phyloP scores from a whole-genome alignment of 2,797 vertebrate species.

The Pristis pectinata region DNA sequence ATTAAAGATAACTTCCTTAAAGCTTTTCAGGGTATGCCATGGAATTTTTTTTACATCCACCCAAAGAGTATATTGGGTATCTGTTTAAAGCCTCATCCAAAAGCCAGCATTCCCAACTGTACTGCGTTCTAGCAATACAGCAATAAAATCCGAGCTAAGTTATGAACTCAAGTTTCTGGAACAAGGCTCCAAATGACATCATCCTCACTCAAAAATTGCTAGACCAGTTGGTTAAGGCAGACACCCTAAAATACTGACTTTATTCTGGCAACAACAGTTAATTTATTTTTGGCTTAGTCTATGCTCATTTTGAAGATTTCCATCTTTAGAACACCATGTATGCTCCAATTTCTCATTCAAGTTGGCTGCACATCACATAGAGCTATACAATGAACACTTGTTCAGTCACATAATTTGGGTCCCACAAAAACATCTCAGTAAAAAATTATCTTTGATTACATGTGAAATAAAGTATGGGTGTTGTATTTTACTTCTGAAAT shows the following conservation, averaged over 20 bases:
- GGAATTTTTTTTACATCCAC: neutral
- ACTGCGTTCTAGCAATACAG: neutral
- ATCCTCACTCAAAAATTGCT: neutral
- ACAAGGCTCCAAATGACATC: neutral
- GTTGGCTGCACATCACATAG: neutral
- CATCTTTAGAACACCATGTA: neutral
- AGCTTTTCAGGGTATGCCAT: too few relatives aligned
- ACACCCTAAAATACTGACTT: neutral
- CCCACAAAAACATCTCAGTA: neutral
- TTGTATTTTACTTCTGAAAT: too few relatives aligned
- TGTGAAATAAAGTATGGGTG: too few relatives aligned
- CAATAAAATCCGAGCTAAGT: neutral
- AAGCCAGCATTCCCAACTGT: neutral
- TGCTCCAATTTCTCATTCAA: neutral
- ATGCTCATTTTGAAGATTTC: neutral
- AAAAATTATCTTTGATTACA: too few relatives aligned
- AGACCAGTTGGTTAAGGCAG: neutral
- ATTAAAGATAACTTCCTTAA: too few relatives aligned
- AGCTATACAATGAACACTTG: neutral
- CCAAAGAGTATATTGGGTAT: neutral
- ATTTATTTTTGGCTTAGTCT: neutral
- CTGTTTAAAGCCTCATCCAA: neutral
- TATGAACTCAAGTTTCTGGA: neutral
- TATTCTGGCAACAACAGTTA: neutral
- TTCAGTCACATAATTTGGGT: neutral